Evolutionary conservation across 2,888 invertebrate species (phyloP).

Genomic region (Kryphioiulus occultus): DNA sequence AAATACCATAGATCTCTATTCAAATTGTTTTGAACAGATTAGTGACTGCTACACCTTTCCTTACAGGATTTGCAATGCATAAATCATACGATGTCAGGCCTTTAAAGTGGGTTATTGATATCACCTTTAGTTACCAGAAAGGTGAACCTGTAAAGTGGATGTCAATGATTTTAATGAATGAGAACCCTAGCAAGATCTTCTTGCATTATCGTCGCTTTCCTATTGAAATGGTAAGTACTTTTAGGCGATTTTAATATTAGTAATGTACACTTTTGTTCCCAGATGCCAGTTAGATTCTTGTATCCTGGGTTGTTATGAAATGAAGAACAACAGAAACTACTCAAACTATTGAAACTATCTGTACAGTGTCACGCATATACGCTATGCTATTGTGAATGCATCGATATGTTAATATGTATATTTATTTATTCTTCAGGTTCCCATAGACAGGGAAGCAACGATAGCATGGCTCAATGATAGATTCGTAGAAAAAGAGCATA

Average conservation of each 20-base stretch:
- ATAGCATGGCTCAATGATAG: slow-evolving; percentile 65
- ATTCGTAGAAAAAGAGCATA: slow-evolving; percentile 86
- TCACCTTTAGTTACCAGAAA: slow-evolving; percentile 91
- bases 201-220: slow-evolving; percentile 82
- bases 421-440: too few relatives aligned
- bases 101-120: slow-evolving; percentile 68
- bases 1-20: background rate
- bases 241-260: slow-evolving; percentile 54
- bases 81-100: background rate
- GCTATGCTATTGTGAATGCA: too few relatives aligned
- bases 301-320: too few relatives aligned
- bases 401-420: too few relatives aligned
- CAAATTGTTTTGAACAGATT: background rate
- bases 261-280: too few relatives aligned
- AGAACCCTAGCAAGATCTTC: slow-evolving; percentile 77
- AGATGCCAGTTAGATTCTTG: too few relatives aligned
- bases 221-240: slow-evolving; percentile 70
- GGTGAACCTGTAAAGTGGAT: slow-evolving; percentile 80
- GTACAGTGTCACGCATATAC: too few relatives aligned
- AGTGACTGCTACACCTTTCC: background rate
- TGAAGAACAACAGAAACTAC: too few relatives aligned
- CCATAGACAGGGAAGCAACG: too few relatives aligned
- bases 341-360: too few relatives aligned
- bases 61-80: background rate
- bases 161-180: slow-evolving; percentile 73